Percentiles rank a stretch among this genome's conserved stretches.
phyloP scores from a whole-genome alignment of 2,797 vertebrate genomes.

The Poecile montanus region DNA sequence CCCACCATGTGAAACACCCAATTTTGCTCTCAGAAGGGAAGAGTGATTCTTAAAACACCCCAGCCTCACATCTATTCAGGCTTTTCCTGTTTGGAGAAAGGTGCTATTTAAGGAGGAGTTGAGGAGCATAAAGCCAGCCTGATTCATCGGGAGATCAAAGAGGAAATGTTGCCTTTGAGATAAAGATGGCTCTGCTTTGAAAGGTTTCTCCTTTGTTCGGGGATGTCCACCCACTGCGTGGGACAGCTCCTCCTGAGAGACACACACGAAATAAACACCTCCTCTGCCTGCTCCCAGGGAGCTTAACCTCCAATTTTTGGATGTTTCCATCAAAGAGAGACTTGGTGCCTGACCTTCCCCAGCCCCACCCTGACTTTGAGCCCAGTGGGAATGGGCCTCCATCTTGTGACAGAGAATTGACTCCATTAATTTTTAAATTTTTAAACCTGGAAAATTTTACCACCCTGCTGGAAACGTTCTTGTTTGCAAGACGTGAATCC shows the following conservation, averaged over 20 bases:
- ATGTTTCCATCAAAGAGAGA: background rate
- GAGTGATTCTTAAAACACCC: background rate
- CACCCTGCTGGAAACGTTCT: background rate
- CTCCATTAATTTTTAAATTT: background rate
- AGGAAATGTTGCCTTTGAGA: constrained; percentile 50
- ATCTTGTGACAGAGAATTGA: background rate
- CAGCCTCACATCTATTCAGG: background rate
- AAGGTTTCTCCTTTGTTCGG: background rate
- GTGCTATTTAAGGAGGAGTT: background rate
- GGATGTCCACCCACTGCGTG: background rate
- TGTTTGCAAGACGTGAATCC: accelerated
- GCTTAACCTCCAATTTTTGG: background rate
- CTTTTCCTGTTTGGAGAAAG: background rate
- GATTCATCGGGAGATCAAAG: constrained; percentile 2
- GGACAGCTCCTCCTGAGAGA: background rate
- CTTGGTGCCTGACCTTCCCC: background rate
- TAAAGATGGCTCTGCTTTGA: constrained; percentile 29
- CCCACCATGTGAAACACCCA: background rate
- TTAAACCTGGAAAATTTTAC: background rate
- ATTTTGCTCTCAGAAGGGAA: background rate
- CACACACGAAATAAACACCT: background rate
- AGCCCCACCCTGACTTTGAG: accelerated
- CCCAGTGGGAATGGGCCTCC: accelerated
- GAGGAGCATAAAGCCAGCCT: background rate
- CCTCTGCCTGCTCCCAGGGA: background rate